Evolutionary conservation across 2,888 invertebrate genomes (phyloP), one percentile per base, ranked within the genome.

Genomic region (Chalcosyrphus nemorum): DNA sequence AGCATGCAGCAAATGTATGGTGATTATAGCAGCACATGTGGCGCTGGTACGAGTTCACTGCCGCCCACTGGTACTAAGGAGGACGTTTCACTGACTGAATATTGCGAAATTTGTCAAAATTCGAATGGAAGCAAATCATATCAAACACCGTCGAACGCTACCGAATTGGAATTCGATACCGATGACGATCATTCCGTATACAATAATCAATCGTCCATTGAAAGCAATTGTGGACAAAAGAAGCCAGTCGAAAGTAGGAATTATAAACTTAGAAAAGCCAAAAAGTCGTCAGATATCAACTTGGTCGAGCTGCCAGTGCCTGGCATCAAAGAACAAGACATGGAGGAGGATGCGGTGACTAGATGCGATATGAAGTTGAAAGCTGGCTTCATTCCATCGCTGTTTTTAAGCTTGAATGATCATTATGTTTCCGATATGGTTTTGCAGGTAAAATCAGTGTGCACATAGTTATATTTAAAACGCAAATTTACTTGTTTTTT

Each of bases 101-200:
- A 92, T 13, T 94, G 93, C 80, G 92, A 93, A 86, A 91, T 92
- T 4, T 94, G 94, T 71, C 89, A 84, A 9, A 91, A 92, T 87
- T 92, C 92, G 86, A 93, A 93, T 86, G 92, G 93, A 90, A 92
- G 93, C 47, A 93, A 94, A 27, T 92, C 93, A 86, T 91, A 95
- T 45, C 95, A 95, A 89, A 96, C 96, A 0, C 96, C 96, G 0
- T 95, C 95, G 0, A 96, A 96, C 89, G 96, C 96, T 32, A 95
- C 96, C 0, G 96, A 96, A 88, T 93, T 95, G 91, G 93, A 93
- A 87, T 93, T 92, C 81, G 93, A 93, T 84, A 91, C 93, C 52
- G 91, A 91, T 70, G 90, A 90, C 47, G 88, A 89, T 76, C 89
- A 89, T 61, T 88, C 89, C 54, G 89, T 87, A 7, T 72, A 84